phyloP scores from a whole-genome alignment of 2,888 invertebrate genomes.

The Lapara coniferarum region DNA sequence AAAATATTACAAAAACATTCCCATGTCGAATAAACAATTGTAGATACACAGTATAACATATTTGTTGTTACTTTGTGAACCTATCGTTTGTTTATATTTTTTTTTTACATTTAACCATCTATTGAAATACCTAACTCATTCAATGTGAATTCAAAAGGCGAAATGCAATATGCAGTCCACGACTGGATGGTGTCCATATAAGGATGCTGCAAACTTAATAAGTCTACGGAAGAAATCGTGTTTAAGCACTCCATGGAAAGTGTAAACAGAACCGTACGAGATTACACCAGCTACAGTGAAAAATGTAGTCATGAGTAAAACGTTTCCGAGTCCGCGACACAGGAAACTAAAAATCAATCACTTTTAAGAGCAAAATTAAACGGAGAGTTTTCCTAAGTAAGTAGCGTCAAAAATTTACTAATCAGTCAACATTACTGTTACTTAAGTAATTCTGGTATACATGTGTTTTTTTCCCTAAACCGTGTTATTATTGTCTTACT shows the following conservation, averaged over 20 bases:
- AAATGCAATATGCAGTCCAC: conserved; percentile 4
- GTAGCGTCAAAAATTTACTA: too few species aligned
- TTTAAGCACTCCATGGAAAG: conserved; percentile 35
- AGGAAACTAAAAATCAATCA: too few species aligned
- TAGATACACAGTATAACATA: neutral
- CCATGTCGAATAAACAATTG: neutral
- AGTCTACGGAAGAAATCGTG: conserved; percentile 43
- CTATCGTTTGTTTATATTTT: neutral
- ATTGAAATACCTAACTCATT: neutral
- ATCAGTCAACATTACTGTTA: too few species aligned
- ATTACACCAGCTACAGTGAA: conserved; percentile 52
- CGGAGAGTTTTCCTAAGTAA: too few species aligned
- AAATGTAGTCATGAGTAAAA: conserved; percentile 43
- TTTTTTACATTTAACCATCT: neutral
- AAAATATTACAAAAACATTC: neutral
- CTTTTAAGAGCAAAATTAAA: too few species aligned
- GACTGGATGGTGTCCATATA: conserved; percentile 3
- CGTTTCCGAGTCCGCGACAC: conserved; percentile 32
- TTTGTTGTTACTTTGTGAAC: neutral
- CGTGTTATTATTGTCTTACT: too few species aligned
- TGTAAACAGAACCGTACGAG: conserved; percentile 47
- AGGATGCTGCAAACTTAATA: conserved; percentile 45
- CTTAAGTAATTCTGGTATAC: too few species aligned
- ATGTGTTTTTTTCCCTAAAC: too few species aligned
- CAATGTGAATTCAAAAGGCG: neutral